Evolutionary conservation across 1,140 invertebrate species (phyloP).

Genomic region (Papilio dardanus): DNA sequence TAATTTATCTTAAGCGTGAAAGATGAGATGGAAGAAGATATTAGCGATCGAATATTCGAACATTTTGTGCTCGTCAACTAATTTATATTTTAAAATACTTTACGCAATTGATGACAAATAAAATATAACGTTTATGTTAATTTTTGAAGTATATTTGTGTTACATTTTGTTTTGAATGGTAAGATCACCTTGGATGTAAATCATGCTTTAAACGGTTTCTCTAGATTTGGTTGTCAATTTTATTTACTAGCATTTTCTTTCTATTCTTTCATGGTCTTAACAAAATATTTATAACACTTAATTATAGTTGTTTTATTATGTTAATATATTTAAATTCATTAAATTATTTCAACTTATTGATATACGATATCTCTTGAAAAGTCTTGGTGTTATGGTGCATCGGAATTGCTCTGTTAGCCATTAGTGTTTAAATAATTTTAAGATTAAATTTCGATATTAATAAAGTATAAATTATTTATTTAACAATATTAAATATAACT

Average conservation of each 20-base stretch:
- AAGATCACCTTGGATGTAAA: neutral
- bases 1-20: conserved; percentile 36
- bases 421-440: neutral
- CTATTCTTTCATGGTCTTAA: neutral
- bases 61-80: no score
- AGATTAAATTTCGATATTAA: neutral
- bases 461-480: neutral
- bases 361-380: neutral
- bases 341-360: neutral
- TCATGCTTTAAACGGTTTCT: neutral
- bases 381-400: neutral
- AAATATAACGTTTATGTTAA: conserved; percentile 33
- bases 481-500: neutral
- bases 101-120: conserved; percentile 27
- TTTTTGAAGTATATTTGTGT: neutral
- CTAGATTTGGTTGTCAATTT: neutral
- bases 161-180: conserved; percentile 5
- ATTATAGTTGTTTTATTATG: no score
- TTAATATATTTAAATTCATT: neutral
- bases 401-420: neutral
- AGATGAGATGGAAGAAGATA: conserved; percentile 38
- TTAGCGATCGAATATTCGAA: neutral
- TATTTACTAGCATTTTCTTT: neutral
- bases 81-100: conserved; percentile 29
- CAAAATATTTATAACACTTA: neutral